A percentile compares a stretch with the other conserved stretches of the same genome.
Conservation (phyloP, 2,797 vertebrate genomes). For the Thripadectes ignobilis region DNA sequence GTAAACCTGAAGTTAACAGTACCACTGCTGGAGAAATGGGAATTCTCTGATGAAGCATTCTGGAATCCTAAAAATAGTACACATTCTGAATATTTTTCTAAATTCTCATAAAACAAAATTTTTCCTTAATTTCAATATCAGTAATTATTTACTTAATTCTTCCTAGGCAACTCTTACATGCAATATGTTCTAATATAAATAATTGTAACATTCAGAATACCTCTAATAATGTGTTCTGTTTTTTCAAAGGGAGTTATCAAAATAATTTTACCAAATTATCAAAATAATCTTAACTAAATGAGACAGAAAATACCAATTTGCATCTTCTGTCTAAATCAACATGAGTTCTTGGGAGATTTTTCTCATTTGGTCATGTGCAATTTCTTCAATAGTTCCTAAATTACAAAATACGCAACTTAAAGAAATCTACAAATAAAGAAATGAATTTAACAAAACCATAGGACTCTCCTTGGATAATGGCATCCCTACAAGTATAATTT, state of each 20-base stretch:
- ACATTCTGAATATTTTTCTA: neutral
- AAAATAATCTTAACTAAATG: neutral
- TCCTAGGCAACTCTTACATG: neutral
- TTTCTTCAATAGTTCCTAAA: neutral
- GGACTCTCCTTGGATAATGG: neutral
- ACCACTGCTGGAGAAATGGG: neutral
- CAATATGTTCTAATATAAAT: neutral
- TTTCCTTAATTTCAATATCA: neutral
- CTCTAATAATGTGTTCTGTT: neutral
- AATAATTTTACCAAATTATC: neutral
- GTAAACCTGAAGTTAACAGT: neutral
- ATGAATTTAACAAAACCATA: neutral
- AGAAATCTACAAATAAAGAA: neutral
- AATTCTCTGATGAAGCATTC: neutral
- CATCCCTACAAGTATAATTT: neutral
- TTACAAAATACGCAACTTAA: neutral
- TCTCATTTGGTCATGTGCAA: neutral
- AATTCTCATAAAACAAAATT: neutral
- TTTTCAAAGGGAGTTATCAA: neutral
- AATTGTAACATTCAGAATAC: neutral
- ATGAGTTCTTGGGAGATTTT: neutral
- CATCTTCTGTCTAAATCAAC: neutral
- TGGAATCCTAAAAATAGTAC: neutral
- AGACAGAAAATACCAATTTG: neutral
- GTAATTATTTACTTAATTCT: neutral